Evolutionary conservation across 2,113 vertebrate species (phyloP), one percentile per base, ranked within the genome.

Genomic region (Dromiciops gliroides): DNA sequence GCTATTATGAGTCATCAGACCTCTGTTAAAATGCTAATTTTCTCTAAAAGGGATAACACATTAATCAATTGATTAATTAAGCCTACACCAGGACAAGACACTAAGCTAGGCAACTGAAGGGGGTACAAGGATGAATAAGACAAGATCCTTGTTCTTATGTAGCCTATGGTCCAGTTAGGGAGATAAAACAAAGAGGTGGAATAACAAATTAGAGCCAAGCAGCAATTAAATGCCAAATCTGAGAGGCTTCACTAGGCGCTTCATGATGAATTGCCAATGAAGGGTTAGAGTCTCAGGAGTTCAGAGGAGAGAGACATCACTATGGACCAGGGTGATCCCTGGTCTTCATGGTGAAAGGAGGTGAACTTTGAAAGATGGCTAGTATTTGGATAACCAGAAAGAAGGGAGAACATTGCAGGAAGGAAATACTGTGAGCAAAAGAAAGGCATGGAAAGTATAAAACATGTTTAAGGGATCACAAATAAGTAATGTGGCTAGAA

Each of bases 101-200:
- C 16, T n/a, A 88, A 92, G 52, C 24, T 37, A 94, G 44, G 3
- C 28, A 91, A 83, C 89, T 51, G n/a, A 91, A 3, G 8, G 8
- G 14, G 1, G 22, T 48, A 11, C 91, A 28, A 37, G 47, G 94
- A 96, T 19, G 28, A 48, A 8, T 2, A 26, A 89, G 91, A 90
- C 67, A 19, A 9, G 14, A 89, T 75, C 60, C 90, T 50, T 48
- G 90, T 28, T 95, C 91, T 52, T 31, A 9, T 50, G 50, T 37
- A 94, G 51, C 75, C 67, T 83, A 23, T 83, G 67, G 19, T 83
- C n/a, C 19, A 83, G n/a, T 11, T 52, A 37, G 94, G 95, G 92
- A 94, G 91, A 26, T 91, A 91, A 95, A 93, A 95, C 25, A 51
- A 95, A 14, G 22, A 48, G 60, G 90, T 44, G 50, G 91, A 96